A percentile compares a stretch with the other conserved stretches of the same genome.
Evolutionary conservation across 1,140 invertebrate species (phyloP).

Genomic region (Bombus sibiricus): DNA sequence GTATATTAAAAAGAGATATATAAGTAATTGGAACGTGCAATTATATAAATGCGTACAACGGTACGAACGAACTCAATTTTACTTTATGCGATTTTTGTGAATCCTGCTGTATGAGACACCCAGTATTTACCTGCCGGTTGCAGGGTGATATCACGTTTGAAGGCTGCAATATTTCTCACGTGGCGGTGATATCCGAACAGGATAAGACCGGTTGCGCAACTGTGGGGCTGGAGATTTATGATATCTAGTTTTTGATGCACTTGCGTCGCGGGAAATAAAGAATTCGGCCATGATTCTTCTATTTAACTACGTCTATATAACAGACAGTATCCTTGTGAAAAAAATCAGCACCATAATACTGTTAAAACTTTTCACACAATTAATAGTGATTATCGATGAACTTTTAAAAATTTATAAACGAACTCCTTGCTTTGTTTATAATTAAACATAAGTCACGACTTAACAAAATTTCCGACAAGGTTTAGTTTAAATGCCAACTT

Average conservation of each 20-base stretch:
- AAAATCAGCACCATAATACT: neutral
- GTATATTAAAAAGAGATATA: too few relatives aligned
- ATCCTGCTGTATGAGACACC: neutral
- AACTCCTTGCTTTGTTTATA: too few relatives aligned
- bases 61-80: too few relatives aligned
- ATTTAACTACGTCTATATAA: neutral
- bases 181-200: slow-evolving; percentile 15
- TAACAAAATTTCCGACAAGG: too few relatives aligned
- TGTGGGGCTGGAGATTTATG: slow-evolving; percentile 13
- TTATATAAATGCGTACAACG: neutral
- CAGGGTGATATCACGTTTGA: slow-evolving; percentile 14
- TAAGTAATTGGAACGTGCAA: neutral
- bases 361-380: neutral
- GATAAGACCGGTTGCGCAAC: slow-evolving; percentile 19
- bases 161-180: slow-evolving; percentile 22
- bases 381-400: too few relatives aligned
- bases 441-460: too few relatives aligned
- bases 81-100: neutral
- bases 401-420: too few relatives aligned
- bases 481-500: too few relatives aligned
- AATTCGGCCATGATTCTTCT: neutral
- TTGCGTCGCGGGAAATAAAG: neutral
- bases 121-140: slow-evolving; percentile 1
- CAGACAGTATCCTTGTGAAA: neutral
- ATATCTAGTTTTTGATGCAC: slow-evolving; percentile 2